These are phyloP conservation scores for Oenanthe oenanthe DNA, from an alignment of 2,113 vertebrate genomes.

Conservation along the genomic window DNA sequence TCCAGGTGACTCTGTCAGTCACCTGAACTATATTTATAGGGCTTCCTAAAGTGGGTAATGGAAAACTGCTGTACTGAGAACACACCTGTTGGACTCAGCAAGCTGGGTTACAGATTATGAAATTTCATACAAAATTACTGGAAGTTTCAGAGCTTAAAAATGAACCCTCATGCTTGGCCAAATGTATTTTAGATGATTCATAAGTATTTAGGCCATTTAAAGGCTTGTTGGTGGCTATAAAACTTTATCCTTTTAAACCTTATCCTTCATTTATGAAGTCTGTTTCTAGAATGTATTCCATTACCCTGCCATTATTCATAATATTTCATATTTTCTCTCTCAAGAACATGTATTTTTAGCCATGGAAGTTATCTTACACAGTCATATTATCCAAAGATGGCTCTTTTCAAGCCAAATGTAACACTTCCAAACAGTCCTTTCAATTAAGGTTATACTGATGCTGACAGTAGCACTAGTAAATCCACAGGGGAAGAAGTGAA, in stretches of 20 bases:
- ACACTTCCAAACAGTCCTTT: background rate
- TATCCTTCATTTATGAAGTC: background rate
- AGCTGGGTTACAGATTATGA: background rate
- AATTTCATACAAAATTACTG: background rate
- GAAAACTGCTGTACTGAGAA: background rate
- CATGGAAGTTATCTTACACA: background rate
- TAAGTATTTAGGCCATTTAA: background rate
- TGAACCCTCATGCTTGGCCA: background rate
- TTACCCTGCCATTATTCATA: background rate
- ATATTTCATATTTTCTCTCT: background rate
- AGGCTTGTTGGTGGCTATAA: background rate
- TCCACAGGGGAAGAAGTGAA: background rate
- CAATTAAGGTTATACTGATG: background rate
- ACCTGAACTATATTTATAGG: background rate
- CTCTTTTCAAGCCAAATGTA: background rate
- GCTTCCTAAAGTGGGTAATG: background rate
- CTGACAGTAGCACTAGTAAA: background rate
- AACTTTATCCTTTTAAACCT: conserved; percentile 8
- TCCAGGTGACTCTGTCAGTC: background rate
- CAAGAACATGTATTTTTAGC: background rate
- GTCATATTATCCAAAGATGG: background rate
- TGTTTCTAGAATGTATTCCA: background rate
- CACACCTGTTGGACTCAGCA: background rate
- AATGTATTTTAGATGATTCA: background rate
- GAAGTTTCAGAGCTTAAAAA: background rate